A percentile compares a stretch with the other conserved stretches of the same genome.
Evolutionary conservation across 2,888 invertebrate genomes (phyloP).

Genomic region (Eilema sororculum): DNA sequence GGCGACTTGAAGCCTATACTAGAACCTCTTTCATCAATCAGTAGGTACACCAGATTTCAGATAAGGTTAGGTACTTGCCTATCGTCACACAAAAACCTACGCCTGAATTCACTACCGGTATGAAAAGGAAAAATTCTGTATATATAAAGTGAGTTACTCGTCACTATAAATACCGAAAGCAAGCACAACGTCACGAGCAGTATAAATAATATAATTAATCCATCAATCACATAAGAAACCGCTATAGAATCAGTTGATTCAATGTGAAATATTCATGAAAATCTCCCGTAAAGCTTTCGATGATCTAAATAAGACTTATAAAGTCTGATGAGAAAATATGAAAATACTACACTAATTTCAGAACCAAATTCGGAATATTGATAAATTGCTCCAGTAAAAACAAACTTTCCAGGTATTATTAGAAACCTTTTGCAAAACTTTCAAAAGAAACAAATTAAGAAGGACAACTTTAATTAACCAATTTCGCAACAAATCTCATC

Average conservation of each 20-base stretch:
- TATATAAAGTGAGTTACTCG: too few relatives aligned
- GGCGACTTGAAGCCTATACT: too few relatives aligned
- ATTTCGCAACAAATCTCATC: constrained; percentile 47
- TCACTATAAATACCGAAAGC: not conserved
- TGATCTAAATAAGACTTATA: too few relatives aligned
- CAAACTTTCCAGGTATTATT: constrained; percentile 1
- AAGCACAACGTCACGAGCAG: not conserved
- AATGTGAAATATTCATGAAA: too few relatives aligned
- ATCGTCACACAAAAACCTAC: too few relatives aligned
- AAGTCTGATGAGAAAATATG: not conserved
- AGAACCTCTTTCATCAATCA: too few relatives aligned
- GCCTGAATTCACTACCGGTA: too few relatives aligned
- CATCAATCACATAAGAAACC: not conserved
- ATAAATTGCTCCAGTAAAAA: not conserved
- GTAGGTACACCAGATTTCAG: too few relatives aligned
- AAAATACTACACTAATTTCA: not conserved
- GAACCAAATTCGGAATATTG: not conserved
- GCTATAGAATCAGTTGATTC: not conserved
- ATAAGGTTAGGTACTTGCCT: too few relatives aligned
- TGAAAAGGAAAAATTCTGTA: too few relatives aligned
- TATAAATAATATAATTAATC: not conserved
- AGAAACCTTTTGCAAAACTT: constrained; percentile 22
- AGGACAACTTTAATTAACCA: constrained; percentile 42
- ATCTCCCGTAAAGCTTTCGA: not conserved
- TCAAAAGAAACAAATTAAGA: constrained; percentile 30